Evolutionary conservation across 2,888 invertebrate genomes (phyloP).

Genomic region (Ectemnius cavifrons): DNA sequence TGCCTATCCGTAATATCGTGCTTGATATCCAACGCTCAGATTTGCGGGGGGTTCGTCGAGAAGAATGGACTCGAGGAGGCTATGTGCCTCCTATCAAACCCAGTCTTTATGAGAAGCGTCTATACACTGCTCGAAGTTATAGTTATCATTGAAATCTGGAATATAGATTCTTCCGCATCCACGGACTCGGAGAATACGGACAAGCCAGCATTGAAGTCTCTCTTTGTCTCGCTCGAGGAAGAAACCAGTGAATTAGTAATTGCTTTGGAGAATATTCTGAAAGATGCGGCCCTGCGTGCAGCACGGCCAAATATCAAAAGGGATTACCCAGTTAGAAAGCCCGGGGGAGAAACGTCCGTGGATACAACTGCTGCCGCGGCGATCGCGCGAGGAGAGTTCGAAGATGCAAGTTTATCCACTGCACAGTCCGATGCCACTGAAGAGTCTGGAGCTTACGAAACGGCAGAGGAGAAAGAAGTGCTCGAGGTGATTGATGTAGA

Average conservation of each 20-base stretch:
- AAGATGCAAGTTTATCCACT: neutral
- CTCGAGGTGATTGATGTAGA: slow-evolving; percentile 8
- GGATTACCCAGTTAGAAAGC: neutral
- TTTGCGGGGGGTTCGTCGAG: slow-evolving; percentile 82
- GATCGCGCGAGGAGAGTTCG: neutral
- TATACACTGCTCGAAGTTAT: slow-evolving; percentile 82
- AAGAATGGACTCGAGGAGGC: slow-evolving; percentile 81
- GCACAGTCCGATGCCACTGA: neutral
- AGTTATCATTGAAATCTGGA: slow-evolving; percentile 82
- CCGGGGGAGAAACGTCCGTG: neutral
- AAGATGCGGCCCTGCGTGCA: neutral
- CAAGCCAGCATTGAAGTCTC: slow-evolving; percentile 59
- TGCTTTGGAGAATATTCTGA: slow-evolving; percentile 45
- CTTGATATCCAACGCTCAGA: slow-evolving; percentile 80
- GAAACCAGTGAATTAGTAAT: slow-evolving; percentile 65
- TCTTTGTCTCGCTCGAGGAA: slow-evolving; percentile 66
- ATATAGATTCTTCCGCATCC: slow-evolving; percentile 72
- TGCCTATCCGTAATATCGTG: slow-evolving; percentile 82
- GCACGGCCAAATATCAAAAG: too few species aligned
- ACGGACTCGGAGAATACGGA: slow-evolving; percentile 12
- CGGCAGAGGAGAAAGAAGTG: slow-evolving; percentile 15
- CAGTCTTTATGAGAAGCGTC: slow-evolving; percentile 81
- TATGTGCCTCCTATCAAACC: slow-evolving; percentile 79
- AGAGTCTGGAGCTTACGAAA: slow-evolving; percentile 13
- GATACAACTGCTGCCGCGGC: neutral